Conservation (phyloP, 2,113 vertebrate genomes). For the Heterocephalus glaber region DNA sequence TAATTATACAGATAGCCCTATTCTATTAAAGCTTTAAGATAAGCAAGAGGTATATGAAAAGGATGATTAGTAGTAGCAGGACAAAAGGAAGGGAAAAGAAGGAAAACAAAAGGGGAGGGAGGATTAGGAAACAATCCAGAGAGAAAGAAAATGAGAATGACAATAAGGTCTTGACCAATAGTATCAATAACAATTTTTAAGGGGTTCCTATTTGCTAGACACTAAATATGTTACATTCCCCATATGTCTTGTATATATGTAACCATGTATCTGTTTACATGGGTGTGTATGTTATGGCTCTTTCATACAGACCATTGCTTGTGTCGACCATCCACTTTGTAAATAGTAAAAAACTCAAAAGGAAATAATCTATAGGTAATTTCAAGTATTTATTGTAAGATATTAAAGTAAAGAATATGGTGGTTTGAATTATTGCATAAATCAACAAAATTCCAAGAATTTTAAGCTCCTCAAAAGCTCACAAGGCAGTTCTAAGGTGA, state of each 20-base stretch:
- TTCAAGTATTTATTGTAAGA: slow-evolving; percentile 42
- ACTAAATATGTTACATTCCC: neutral
- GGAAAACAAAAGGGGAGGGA: neutral
- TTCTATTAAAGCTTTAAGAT: neutral
- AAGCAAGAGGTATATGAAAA: neutral
- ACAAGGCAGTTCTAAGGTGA: neutral
- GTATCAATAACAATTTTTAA: neutral
- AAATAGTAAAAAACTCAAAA: slow-evolving; percentile 44
- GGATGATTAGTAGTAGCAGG: neutral
- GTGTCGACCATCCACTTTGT: neutral
- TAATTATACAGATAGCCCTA: neutral
- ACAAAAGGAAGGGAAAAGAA: neutral
- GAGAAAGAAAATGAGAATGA: neutral
- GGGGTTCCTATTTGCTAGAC: neutral
- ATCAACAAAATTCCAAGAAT: slow-evolving; percentile 14
- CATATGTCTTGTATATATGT: no score
- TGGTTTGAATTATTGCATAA: neutral
- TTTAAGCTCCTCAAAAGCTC: neutral
- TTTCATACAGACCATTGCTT: neutral
- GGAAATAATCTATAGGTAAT: slow-evolving; percentile 3
- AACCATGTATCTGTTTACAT: neutral
- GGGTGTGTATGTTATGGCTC: neutral
- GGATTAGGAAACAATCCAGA: neutral
- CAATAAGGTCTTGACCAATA: neutral
- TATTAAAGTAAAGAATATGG: neutral